phyloP scores from a whole-genome alignment of 2,797 vertebrate species.

The Poecilia picta region DNA sequence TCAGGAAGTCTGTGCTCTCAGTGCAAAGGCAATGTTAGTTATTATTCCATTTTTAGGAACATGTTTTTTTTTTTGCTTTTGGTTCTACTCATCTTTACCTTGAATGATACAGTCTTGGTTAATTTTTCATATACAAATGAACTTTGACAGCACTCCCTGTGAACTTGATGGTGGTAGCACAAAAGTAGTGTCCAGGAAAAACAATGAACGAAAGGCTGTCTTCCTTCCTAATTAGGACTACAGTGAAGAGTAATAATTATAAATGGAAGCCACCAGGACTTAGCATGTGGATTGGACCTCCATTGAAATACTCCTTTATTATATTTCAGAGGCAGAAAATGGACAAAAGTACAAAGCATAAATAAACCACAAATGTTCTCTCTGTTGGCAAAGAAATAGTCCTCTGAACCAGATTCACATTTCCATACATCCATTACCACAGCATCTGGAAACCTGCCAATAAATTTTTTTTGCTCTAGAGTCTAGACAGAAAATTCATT shows the following conservation, averaged over 20 bases:
- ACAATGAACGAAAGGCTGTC: constrained; percentile 69
- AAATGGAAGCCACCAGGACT: constrained; percentile 55
- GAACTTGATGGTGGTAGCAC: constrained; percentile 53
- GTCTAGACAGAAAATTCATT: background rate
- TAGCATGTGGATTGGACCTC: constrained; percentile 65
- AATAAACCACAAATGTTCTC: background rate
- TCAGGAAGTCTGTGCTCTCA: constrained; percentile 34
- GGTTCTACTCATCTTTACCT: constrained; percentile 25
- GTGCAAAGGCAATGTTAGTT: background rate
- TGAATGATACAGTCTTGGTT: constrained; percentile 32
- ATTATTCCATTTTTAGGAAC: background rate
- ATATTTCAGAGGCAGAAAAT: background rate
- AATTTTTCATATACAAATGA: constrained; percentile 55
- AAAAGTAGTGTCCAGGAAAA: constrained; percentile 49
- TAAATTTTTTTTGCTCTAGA: background rate
- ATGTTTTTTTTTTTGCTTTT: constrained; percentile 27
- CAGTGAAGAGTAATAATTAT: constrained; percentile 65
- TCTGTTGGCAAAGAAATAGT: background rate
- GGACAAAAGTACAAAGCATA: background rate
- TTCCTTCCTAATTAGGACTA: constrained; percentile 48
- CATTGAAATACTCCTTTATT: constrained; percentile 43
- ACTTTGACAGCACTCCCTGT: constrained; percentile 62
- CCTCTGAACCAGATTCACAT: background rate
- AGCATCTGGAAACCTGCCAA: background rate
- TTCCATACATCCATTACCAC: background rate